Evolutionary conservation across 2,888 invertebrate genomes (phyloP).

Genomic region (Polydrusus cervinus): DNA sequence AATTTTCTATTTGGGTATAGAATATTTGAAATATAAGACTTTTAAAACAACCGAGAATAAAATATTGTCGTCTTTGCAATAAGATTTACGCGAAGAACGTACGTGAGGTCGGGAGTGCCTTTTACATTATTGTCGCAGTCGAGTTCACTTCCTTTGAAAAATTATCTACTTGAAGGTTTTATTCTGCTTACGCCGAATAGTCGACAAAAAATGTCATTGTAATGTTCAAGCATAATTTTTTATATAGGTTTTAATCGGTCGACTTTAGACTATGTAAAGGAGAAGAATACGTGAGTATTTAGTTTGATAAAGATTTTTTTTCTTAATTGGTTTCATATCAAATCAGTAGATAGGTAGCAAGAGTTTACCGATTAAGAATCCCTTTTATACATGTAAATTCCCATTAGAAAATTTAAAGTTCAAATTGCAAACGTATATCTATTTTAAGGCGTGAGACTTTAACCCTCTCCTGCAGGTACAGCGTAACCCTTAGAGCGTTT

Average conservation of each 20-base stretch:
- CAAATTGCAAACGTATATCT: too few relatives aligned
- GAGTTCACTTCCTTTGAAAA: conserved; percentile 36
- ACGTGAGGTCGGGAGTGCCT: conserved; percentile 50
- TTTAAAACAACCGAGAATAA: conserved; percentile 35
- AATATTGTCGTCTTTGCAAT: conserved; percentile 40
- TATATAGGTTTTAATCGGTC: not conserved
- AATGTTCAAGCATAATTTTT: not conserved
- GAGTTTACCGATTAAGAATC: too few relatives aligned
- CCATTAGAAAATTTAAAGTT: too few relatives aligned
- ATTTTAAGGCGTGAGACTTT: too few relatives aligned
- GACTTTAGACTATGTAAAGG: not conserved
- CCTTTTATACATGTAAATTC: too few relatives aligned
- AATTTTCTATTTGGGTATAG: not conserved
- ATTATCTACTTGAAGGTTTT: conserved; percentile 44
- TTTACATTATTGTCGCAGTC: conserved; percentile 47
- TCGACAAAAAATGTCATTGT: conserved; percentile 1
- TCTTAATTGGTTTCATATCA: too few relatives aligned
- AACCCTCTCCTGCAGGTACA: too few relatives aligned
- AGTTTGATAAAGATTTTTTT: not conserved
- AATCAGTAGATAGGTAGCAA: too few relatives aligned
- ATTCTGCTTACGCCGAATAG: conserved; percentile 16
- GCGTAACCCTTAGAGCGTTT: too few relatives aligned
- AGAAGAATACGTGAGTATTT: not conserved
- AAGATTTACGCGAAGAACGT: conserved; percentile 45
- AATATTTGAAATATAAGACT: conserved; percentile 15